Conservation (phyloP, 2,888 invertebrate genomes). For the Vanessa cardui region DNA sequence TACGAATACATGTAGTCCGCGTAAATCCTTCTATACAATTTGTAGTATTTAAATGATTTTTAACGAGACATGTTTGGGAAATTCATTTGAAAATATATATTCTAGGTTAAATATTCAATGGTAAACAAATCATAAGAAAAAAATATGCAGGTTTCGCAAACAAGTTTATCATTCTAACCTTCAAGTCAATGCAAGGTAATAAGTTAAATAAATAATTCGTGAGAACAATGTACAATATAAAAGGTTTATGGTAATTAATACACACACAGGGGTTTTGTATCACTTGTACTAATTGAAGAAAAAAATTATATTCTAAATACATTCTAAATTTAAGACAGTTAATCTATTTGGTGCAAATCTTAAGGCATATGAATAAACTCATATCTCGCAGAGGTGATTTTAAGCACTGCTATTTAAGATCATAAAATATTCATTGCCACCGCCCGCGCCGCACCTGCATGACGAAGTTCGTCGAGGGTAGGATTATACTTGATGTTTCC, state of each 20-base stretch:
- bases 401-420: slow-evolving; percentile 27
- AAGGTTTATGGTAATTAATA: background rate
- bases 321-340: background rate
- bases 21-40: background rate
- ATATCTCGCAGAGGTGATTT: slow-evolving; percentile 17
- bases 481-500: slow-evolving; percentile 32
- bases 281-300: too few species aligned
- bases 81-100: too few species aligned
- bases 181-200: slow-evolving; percentile 19
- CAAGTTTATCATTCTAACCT: slow-evolving; percentile 17
- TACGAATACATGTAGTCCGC: background rate
- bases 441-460: slow-evolving; percentile 26
- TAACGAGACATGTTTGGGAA: too few species aligned
- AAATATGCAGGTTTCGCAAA: background rate
- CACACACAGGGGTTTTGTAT: background rate
- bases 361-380: slow-evolving; percentile 10
- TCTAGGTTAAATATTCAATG: background rate
- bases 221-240: background rate
- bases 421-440: slow-evolving; percentile 32
- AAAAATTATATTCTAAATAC: background rate
- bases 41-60: background rate
- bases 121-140: background rate
- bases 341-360: slow-evolving; percentile 10
- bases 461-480: slow-evolving; percentile 21
- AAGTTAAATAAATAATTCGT: background rate